Evolutionary conservation across 1,140 invertebrate species (phyloP), one percentile per base, ranked within the genome.

Genomic region (Drosophila hydei): DNA sequence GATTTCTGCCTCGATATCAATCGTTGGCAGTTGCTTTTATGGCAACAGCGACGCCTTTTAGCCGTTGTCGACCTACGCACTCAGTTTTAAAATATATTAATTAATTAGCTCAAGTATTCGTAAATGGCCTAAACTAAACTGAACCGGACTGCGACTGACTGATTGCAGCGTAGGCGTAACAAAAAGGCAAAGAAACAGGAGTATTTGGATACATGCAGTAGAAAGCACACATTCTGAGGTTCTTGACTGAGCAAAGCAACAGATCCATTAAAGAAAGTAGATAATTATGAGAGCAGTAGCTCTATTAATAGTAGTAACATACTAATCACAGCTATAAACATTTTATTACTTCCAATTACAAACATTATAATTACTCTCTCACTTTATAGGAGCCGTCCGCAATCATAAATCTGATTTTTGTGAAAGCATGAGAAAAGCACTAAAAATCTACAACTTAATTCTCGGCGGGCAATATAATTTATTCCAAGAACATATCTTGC

Each of bases 41-140:
- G 72, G 75, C 72, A 60, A 61, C 18, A 40, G 65, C 43, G 50
- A 77, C 75, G 72, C 75, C 74, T 74, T 64, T 69, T 59, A 25
- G 59, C 54, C 52, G 63, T 77, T 70, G 71, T 7, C 70, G 38
- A 47, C 73, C 73, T 61, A 76, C 73, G 69, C 58, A 11, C 9
- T 38, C 51, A 48, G n/a, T 36, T 64, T 72, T 60, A 56, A 47
- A 75, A 75, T 72, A 75, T 72, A 50, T 72, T 72, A 75, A 75
- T 75, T 75, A 72, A 75, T 75, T 73, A 73, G 58, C 50, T 59
- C 38, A 52, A 27, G 56, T 36, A 68, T 61, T 21, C 43, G 27
- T 7, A 63, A 63, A 54, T 62, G 59, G 43, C 33, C 63, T 43
- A 47, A 45, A 40, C 56, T 62, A 69, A 68, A 62, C n/a, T 68